Base-by-base conservation (phyloP, 2,888 invertebrate species). In the Rhagophthalmus giganteus region DNA sequence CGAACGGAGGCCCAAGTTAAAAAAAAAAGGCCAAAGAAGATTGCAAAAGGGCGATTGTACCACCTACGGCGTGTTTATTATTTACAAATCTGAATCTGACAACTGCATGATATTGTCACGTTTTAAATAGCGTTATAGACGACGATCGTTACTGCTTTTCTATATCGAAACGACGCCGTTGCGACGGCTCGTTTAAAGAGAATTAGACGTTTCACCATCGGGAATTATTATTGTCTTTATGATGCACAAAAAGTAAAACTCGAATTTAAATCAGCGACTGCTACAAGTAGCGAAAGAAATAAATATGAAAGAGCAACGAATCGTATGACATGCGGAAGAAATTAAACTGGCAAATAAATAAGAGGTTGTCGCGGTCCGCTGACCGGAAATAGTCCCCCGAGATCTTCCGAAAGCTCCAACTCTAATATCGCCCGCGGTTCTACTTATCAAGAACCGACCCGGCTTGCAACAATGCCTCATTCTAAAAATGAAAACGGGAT, bases 321-420 rank as follows among this genome's bases (percentile, higher is more conserved):
- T 38, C 42, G 42, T 47, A 55, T 60, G 63, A 65, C 65, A 66
- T 65, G 65, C 62, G 66, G 65, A 68, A 65, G 65, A 64, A 67
- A 68, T 68, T 68, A 68, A 66, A 67, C 65, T 67, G 67, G 69
- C 65, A 66, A 67, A 66, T 65, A 67, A 69, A 67, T 65, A 67
- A 64, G 64, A 64, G 60, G 59, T 61, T 62, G 65, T 63, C 60
- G 62, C 62, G 63, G 64, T 61, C 62, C 59, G 58, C 60, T 65
- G 66, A 65, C 64, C 66, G 64, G 60, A 62, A 65, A 62, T 57
- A 55, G 55, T 61, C 64, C 60, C 62, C 40, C 34, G 61, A 54
- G 65, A 44, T 34, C 54, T 54, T 38, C 44, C 45, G 45, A 51
- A 51, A 51, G 51, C 45, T 51, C 40, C 45, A 32, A 27, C 39